Evolutionary conservation across 2,797 vertebrate species (phyloP).

Genomic region (Aldrovandia affinis): DNA sequence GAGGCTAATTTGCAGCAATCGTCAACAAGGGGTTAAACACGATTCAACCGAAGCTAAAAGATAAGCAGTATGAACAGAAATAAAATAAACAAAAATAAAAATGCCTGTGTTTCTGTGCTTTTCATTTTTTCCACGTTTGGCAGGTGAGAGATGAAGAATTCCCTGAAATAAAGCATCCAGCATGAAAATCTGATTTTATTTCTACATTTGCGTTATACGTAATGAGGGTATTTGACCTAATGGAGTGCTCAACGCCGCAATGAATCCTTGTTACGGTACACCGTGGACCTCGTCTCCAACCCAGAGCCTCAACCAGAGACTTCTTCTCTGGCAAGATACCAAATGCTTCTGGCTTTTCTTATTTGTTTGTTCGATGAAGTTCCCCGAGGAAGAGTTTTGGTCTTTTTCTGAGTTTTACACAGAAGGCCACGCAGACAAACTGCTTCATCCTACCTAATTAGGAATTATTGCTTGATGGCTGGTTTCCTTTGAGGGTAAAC

Average conservation of each 20-base stretch:
- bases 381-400: not conserved
- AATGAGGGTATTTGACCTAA: conserved; percentile 4
- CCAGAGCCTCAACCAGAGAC: not conserved
- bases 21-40: too few relatives aligned
- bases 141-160: not conserved
- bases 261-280: not conserved
- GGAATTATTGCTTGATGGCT: conserved; percentile 6
- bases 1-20: too few relatives aligned
- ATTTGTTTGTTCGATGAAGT: not conserved
- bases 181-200: not conserved
- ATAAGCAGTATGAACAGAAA: too few relatives aligned
- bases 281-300: not conserved
- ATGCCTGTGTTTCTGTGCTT: not conserved
- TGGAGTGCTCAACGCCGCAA: not conserved
- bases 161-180: not conserved
- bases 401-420: not conserved
- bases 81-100: too few relatives aligned
- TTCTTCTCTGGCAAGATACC: not conserved
- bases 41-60: too few relatives aligned
- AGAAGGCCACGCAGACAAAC: not conserved
- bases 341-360: not conserved
- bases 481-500: conserved; percentile 9
- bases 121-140: not conserved
- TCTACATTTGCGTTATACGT: not conserved
- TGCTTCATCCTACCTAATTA: not conserved